These are phyloP conservation scores for Dipodomys ordii DNA, from an alignment of 2,113 vertebrate species.

Conservation along the genomic window DNA sequence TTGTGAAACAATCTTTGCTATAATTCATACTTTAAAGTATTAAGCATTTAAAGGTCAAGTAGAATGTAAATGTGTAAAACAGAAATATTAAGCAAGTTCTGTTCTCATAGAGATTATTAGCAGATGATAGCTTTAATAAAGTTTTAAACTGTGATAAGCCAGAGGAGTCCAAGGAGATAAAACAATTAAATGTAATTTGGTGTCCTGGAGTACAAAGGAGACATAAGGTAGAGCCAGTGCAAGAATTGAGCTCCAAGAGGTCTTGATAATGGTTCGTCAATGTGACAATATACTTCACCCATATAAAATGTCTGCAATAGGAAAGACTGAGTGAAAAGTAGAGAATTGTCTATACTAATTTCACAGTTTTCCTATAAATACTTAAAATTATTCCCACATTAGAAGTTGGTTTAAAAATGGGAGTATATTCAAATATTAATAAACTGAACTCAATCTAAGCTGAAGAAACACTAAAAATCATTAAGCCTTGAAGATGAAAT, in stretches of 20 bases:
- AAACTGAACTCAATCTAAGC: slow-evolving; percentile 14
- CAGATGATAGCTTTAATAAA: slow-evolving; percentile 21
- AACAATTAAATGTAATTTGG: neutral
- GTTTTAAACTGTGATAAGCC: neutral
- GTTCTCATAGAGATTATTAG: slow-evolving; percentile 21
- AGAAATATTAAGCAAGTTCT: slow-evolving; percentile 2
- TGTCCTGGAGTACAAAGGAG: neutral
- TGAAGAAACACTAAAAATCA: slow-evolving; percentile 36
- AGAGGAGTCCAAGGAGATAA: neutral
- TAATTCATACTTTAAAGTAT: neutral
- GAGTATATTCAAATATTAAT: neutral
- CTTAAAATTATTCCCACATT: slow-evolving; percentile 2
- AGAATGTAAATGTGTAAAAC: slow-evolving; percentile 38
- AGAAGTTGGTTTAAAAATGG: slow-evolving; percentile 16
- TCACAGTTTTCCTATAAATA: neutral
- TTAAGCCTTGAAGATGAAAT: neutral
- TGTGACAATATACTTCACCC: neutral
- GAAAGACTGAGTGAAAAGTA: neutral
- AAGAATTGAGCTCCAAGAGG: neutral
- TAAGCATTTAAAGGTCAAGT: neutral
- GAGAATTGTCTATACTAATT: neutral
- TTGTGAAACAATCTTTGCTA: slow-evolving; percentile 20
- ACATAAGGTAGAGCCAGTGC: neutral
- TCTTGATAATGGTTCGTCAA: neutral
- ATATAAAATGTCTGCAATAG: neutral